A percentile compares a stretch with the other conserved stretches of the same genome.
These are phyloP conservation scores for Notolepis coatsorum DNA, from an alignment of 2,797 vertebrate species.

Conservation along the genomic window DNA sequence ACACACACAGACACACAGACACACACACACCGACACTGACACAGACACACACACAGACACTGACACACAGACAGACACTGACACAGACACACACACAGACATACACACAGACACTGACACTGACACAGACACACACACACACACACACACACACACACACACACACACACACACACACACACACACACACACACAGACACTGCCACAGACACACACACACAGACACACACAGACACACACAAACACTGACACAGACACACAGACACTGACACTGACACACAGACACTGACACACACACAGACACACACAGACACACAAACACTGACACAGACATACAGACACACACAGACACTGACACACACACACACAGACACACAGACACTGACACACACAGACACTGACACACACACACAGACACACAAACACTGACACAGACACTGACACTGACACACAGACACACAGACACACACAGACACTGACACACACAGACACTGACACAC, in stretches of 20 bases:
- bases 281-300: background rate
- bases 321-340: background rate
- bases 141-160: slow-evolving; percentile 30
- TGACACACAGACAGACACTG: slow-evolving; percentile 7
- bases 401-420: background rate
- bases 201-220: slow-evolving; percentile 8
- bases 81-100: slow-evolving; percentile 7
- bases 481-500: background rate
- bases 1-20: slow-evolving; percentile 2
- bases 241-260: slow-evolving; percentile 8
- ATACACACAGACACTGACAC: background rate
- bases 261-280: background rate
- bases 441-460: too few species aligned
- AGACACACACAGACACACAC: background rate
- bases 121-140: slow-evolving; percentile 4
- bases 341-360: background rate
- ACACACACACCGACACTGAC: too few species aligned
- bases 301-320: slow-evolving; percentile 2
- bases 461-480: too few species aligned
- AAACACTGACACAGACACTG: background rate
- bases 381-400: background rate
- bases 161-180: slow-evolving; percentile 23
- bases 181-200: background rate
- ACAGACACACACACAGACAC: slow-evolving; percentile 7
- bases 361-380: background rate